phyloP scores from a whole-genome alignment of 2,113 vertebrate genomes.

The Chloropsis cyanopogon region DNA sequence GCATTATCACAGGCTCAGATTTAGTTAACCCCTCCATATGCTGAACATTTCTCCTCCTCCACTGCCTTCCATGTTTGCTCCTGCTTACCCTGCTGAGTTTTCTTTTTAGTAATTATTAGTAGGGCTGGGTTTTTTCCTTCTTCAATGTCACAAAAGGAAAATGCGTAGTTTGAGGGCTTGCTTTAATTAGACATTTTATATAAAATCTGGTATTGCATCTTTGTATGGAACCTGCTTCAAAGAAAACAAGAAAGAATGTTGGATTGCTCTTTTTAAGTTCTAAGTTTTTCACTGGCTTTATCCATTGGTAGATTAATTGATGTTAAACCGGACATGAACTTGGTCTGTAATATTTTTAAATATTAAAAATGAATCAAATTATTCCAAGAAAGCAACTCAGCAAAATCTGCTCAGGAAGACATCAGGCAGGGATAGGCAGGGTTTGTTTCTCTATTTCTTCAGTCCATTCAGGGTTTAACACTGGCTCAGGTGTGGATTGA shows the following conservation, averaged over 20 bases:
- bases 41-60: neutral
- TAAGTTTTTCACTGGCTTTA: neutral
- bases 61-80: neutral
- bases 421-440: neutral
- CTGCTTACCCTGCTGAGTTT: neutral
- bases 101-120: neutral
- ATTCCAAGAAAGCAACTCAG: neutral
- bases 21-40: conserved; percentile 40
- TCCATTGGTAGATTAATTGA: neutral
- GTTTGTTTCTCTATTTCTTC: neutral
- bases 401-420: neutral
- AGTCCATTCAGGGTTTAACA: neutral
- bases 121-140: neutral
- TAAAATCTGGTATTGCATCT: conserved; percentile 7
- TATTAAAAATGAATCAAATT: neutral
- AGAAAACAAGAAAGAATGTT: conserved; percentile 7
- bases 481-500: neutral
- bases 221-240: neutral
- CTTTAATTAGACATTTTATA: conserved; percentile 2
- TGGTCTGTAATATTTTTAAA: neutral
- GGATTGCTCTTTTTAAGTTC: neutral
- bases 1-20: neutral
- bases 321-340: neutral
- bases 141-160: neutral
- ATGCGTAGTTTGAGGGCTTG: neutral